Evolutionary conservation across 2,797 vertebrate species (phyloP), one percentile per base, ranked within the genome.

Genomic region (Crax fasciolata): DNA sequence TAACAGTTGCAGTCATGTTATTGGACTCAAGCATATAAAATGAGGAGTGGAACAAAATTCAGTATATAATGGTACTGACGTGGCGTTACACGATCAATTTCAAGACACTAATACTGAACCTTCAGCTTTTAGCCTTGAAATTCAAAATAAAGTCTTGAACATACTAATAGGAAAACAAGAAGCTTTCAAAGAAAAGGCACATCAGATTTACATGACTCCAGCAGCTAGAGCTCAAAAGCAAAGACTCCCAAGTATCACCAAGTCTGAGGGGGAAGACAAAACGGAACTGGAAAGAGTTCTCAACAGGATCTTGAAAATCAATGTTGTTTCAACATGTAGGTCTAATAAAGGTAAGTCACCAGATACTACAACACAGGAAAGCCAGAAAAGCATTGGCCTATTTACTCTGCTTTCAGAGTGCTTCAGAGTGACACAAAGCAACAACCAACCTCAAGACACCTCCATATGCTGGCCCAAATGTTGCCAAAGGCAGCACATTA

Each of bases 401-500:
- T 81, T 94, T 88, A 84, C 51, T 72, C 23, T 20, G 51, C 43
- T 88, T 83, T 86, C 86, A 91, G 78, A 90, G 38, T 41, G 38
- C 18, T 66, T 75, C 49, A 13, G 44, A 73, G 90, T 83, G 72
- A 39, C n/a, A 91, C 93, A 39, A 63, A 58, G 19, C 59, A 84
- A 91, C 59, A 84, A 91, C 61, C 62, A 90, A 84, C 55, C 63
- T 78, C 66, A 91, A 76, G 18, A 73, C 24, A 17, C 13, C 16
- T 44, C 44, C 74, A 10, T 39, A 59, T 2, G 8, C 48, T n/a
- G 59, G 51, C 38, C 52, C 20, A 86, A 84, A 70, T 21, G 13
- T 76, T 81, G 49, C 59, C 4, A 15, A 83, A 59, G 48, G 63
- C 8, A 79, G 66, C 1, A 1, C 39, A 81, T 38, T 46, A 79